These are phyloP conservation scores for Gymnobelideus leadbeateri DNA, from an alignment of 2,113 vertebrate species.

Conservation along the genomic window DNA sequence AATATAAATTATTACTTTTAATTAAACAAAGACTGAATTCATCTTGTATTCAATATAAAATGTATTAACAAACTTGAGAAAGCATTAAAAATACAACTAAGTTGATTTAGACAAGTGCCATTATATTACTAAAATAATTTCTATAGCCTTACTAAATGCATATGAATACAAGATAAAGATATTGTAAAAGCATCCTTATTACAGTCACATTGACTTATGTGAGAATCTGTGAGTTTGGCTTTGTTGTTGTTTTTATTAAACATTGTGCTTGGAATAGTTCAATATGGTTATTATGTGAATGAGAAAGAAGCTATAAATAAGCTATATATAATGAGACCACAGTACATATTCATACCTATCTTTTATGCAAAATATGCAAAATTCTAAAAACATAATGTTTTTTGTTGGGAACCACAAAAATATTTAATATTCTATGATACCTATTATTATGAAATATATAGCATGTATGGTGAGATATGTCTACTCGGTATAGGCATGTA, in stretches of 20 bases:
- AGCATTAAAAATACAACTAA: slow-evolving; percentile 35
- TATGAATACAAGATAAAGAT: slow-evolving; percentile 23
- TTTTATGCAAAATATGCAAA: slow-evolving; percentile 9
- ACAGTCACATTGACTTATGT: slow-evolving; percentile 14
- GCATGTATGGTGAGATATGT: neutral
- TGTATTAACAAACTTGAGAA: slow-evolving; percentile 50
- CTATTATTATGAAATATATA: slow-evolving; percentile 4
- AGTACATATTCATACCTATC: neutral
- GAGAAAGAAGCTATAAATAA: slow-evolving; percentile 30
- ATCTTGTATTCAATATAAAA: slow-evolving; percentile 54
- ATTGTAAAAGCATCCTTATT: slow-evolving; percentile 23
- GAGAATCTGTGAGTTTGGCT: neutral
- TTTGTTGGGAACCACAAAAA: neutral
- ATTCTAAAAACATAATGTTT: neutral
- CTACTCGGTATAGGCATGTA: neutral
- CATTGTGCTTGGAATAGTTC: neutral
- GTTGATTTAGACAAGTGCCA: neutral
- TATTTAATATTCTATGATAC: neutral
- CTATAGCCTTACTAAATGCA: neutral
- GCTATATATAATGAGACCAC: slow-evolving; percentile 9
- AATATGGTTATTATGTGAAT: slow-evolving; percentile 7
- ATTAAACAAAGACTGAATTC: slow-evolving; percentile 37
- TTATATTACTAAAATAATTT: slow-evolving; percentile 45
- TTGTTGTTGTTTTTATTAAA: slow-evolving; percentile 33
- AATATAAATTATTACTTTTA: slow-evolving; percentile 37